Evolutionary conservation across 2,888 invertebrate genomes (phyloP), one percentile per base, ranked within the genome.

Genomic region (Cantharis flavilabris): DNA sequence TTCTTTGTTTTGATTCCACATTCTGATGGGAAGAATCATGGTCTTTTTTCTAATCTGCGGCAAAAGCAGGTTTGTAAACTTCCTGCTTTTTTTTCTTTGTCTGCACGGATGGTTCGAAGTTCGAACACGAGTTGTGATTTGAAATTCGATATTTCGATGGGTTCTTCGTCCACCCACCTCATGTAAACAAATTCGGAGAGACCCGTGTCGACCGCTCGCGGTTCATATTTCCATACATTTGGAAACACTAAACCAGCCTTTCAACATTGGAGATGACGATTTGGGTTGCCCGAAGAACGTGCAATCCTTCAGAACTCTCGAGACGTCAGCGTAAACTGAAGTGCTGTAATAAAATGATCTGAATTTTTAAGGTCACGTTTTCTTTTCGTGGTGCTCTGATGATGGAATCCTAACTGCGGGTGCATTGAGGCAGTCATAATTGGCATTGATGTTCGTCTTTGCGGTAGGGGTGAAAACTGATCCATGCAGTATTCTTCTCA

Each of bases 391-490:
- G 18, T 20, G 18, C 20, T 67, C 23, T n/a, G 23, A 23, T 67
- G 13, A 67, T n/a, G n/a, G 26, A 67, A n/a, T 76, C 76, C 69
- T 70, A 9, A 28, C 74, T 78, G 75, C 78, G 78, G 78, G 78
- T 70, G 70, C 75, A 78, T 78, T 75, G 75, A 78, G 73, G 64
- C 70, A 73, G 26, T 33, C 18, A 75, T 78, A 78, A 78, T 78
- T 71, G 70, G 70, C 72, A 62, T 63, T 75, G 78, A 78, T 75
- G 75, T 75, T 65, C 49, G 73, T 67, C 65, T 67, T 67, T 74
- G 74, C 69, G 77, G 77, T 77, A 72, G 72, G 78, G 75, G 72
- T 72, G 78, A 75, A 78, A 78, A 72, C 72, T 71, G 78, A 78
- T 78, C 78, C 65, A 18, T 20, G 13, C 30, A 62, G 70, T 71